Percentiles rank a stretch among this genome's conserved stretches.
Evolutionary conservation across 1,140 invertebrate genomes (phyloP).

Genomic region (Hirudo medicinalis): DNA sequence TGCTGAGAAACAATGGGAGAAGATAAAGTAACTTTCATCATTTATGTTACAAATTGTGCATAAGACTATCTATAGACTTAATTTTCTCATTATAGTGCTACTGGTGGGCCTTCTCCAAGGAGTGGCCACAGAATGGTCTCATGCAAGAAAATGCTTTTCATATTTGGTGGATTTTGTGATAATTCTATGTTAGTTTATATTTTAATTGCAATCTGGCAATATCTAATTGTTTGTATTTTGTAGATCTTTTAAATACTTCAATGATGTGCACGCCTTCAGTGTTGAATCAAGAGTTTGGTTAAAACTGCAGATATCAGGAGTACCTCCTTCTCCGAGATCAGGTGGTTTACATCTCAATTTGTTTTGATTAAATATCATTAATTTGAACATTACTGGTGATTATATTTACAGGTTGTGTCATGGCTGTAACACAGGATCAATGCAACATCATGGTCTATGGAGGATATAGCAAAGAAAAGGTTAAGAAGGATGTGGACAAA

Average conservation of each 20-base stretch:
- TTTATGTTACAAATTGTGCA: not conserved
- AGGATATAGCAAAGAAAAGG: slow-evolving; percentile 66
- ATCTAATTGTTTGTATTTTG: not conserved
- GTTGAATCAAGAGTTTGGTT: slow-evolving; percentile 66
- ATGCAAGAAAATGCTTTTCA: slow-evolving; percentile 61
- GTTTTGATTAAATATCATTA: not conserved
- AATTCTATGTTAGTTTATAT: slow-evolving; percentile 46
- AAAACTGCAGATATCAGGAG: slow-evolving; percentile 56
- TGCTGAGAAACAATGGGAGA: slow-evolving; percentile 70
- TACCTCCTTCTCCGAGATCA: slow-evolving; percentile 28
- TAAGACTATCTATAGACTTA: slow-evolving; percentile 17
- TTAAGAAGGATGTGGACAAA: slow-evolving; percentile 66
- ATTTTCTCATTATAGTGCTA: slow-evolving; percentile 40
- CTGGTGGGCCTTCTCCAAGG: slow-evolving; percentile 63
- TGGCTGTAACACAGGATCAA: slow-evolving; percentile 48
- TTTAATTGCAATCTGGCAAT: not conserved
- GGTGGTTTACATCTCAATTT: slow-evolving; percentile 17
- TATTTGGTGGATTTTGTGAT: slow-evolving; percentile 85
- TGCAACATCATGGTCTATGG: slow-evolving; percentile 64
- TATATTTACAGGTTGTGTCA: slow-evolving; percentile 53
- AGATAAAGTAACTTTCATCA: slow-evolving; percentile 50
- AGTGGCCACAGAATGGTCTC: slow-evolving; percentile 79
- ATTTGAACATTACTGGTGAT: not conserved
- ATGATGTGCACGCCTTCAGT: slow-evolving; percentile 72
- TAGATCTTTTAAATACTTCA: slow-evolving; percentile 73